A percentile compares a stretch with the other conserved stretches of the same genome.
These are phyloP conservation scores for Atherinomorus stipes DNA, from an alignment of 2,113 vertebrate species.

Conservation along the genomic window DNA sequence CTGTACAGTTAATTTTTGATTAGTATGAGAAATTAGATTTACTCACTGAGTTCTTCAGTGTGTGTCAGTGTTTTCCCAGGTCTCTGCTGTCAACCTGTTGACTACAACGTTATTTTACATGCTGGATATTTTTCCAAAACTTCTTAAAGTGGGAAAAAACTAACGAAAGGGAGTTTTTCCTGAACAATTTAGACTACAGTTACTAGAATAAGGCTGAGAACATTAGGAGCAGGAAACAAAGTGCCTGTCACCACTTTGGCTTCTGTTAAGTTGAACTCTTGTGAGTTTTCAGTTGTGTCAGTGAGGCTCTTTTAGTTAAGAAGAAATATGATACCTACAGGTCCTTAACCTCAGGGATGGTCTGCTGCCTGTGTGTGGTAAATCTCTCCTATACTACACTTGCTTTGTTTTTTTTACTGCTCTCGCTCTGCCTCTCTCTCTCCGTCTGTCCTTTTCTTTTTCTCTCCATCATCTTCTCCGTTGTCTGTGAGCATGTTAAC, in stretches of 20 bases:
- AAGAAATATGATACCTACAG: slow-evolving; percentile 65
- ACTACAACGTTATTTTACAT: neutral
- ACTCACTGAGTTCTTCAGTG: neutral
- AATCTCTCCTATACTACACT: slow-evolving; percentile 64
- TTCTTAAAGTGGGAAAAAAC: neutral
- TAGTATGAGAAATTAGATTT: neutral
- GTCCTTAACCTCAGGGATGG: slow-evolving; percentile 74
- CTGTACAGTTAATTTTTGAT: neutral
- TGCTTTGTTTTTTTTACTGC: slow-evolving; percentile 73
- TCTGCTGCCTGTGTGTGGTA: slow-evolving; percentile 74
- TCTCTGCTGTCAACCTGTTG: too few species aligned
- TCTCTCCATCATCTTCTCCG: slow-evolving; percentile 70
- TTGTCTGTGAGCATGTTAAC: slow-evolving; percentile 78
- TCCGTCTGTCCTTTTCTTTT: slow-evolving; percentile 63
- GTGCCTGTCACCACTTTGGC: slow-evolving; percentile 1
- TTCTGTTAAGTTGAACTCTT: slow-evolving; percentile 38
- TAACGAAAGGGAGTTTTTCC: neutral
- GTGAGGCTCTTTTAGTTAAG: slow-evolving; percentile 41
- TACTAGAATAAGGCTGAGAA: neutral
- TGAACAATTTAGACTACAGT: neutral
- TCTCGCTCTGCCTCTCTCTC: slow-evolving; percentile 52
- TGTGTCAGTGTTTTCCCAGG: neutral
- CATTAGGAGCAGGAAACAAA: neutral
- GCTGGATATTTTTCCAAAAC: neutral
- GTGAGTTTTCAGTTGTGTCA: slow-evolving; percentile 45